A percentile compares a stretch with the other conserved stretches of the same genome.
These are phyloP conservation scores for Polydrusus cervinus DNA, from an alignment of 2,888 invertebrate species.

Conservation along the genomic window DNA sequence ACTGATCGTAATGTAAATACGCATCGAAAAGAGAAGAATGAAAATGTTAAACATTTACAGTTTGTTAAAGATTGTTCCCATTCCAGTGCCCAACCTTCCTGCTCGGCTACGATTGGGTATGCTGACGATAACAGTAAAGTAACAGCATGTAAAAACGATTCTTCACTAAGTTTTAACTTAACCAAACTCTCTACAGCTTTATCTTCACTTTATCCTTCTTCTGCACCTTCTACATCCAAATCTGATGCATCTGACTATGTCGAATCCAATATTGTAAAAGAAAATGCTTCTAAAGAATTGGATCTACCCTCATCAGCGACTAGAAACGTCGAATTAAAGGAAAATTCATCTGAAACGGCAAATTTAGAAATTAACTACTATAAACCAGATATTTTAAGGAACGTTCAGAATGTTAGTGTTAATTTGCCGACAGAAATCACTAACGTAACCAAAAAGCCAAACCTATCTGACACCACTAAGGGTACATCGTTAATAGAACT, in stretches of 20 bases:
- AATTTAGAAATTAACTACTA: constrained; percentile 23
- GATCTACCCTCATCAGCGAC: neutral
- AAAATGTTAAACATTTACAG: constrained; percentile 9
- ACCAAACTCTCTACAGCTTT: constrained; percentile 48
- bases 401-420: neutral
- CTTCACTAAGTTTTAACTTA: constrained; percentile 43
- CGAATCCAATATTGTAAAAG: neutral
- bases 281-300: neutral
- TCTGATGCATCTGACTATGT: neutral
- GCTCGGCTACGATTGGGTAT: constrained; percentile 29
- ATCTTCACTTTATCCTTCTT: constrained; percentile 34
- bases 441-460: neutral
- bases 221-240: constrained; percentile 7
- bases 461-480: too few species aligned
- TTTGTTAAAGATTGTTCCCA: neutral
- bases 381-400: constrained; percentile 14
- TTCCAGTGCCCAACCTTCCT: neutral
- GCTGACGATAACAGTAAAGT: constrained; percentile 51
- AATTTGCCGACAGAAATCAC: neutral
- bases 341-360: neutral
- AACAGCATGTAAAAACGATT: constrained; percentile 61
- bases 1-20: constrained; percentile 33
- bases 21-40: neutral
- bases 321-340: neutral
- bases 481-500: neutral